These are phyloP conservation scores for Torymus tubicola DNA, from an alignment of 2,888 invertebrate species.

Conservation along the genomic window DNA sequence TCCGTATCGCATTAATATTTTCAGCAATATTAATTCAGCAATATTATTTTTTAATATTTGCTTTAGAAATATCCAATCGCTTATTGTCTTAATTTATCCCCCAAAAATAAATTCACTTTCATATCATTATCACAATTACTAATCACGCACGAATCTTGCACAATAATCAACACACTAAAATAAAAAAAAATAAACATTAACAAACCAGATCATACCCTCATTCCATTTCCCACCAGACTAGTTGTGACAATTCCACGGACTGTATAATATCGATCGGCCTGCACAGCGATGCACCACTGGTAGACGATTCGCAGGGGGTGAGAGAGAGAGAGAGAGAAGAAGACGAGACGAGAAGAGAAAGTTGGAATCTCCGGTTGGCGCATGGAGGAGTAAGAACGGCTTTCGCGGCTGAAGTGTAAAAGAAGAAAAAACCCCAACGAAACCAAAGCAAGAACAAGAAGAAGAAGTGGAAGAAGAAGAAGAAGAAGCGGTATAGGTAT, in stretches of 20 bases:
- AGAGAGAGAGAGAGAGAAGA: constrained; percentile 3
- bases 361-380: constrained; percentile 33
- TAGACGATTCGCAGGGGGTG: constrained; percentile 9
- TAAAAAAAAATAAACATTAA: too few species aligned
- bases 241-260: neutral
- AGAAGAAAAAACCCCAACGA: neutral
- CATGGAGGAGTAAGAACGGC: constrained; percentile 26
- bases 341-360: neutral
- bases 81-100: too few species aligned
- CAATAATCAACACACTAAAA: too few species aligned
- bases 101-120: too few species aligned
- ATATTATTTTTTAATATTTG: too few species aligned
- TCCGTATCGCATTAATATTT: too few species aligned
- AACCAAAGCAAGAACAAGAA: neutral
- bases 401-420: neutral
- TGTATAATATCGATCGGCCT: constrained; percentile 36
- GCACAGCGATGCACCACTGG: constrained; percentile 23
- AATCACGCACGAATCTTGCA: too few species aligned
- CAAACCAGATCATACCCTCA: too few species aligned
- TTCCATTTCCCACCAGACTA: too few species aligned
- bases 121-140: too few species aligned
- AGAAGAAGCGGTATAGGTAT: constrained; percentile 17
- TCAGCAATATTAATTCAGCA: too few species aligned
- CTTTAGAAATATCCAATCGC: too few species aligned
- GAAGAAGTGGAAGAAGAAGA: neutral